Evolutionary conservation across 2,888 invertebrate species (phyloP).

Genomic region (Agonum fuliginosum): DNA sequence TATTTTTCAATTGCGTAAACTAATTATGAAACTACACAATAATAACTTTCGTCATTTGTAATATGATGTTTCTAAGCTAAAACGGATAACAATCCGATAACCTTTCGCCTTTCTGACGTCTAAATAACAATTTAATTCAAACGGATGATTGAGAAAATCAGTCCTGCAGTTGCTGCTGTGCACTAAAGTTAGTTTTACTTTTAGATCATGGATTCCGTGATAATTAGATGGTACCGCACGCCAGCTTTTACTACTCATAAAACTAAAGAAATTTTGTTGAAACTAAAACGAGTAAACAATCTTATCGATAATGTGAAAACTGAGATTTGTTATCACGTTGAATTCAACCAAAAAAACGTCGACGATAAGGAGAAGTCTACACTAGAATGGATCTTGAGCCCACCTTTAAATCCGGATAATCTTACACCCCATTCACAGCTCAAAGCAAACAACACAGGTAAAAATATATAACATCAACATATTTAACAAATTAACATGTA

Average conservation of each 20-base stretch:
- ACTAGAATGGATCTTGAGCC: slow-evolving; percentile 86
- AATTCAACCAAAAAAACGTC: slow-evolving; percentile 75
- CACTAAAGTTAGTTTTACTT: background rate
- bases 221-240: slow-evolving; percentile 78
- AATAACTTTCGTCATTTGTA: slow-evolving; percentile 48
- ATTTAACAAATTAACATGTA: slow-evolving; percentile 55
- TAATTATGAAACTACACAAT: background rate
- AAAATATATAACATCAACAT: background rate
- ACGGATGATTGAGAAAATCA: background rate
- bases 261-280: slow-evolving; percentile 76
- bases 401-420: slow-evolving; percentile 79
- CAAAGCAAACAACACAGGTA: slow-evolving; percentile 66
- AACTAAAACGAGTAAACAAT: slow-evolving; percentile 73
- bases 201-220: slow-evolving; percentile 71
- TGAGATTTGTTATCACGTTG: slow-evolving; percentile 89
- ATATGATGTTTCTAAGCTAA: slow-evolving; percentile 45
- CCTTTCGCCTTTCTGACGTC: slow-evolving; percentile 40
- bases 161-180: background rate
- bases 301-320: slow-evolving; percentile 77
- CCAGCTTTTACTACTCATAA: slow-evolving; percentile 79
- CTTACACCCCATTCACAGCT: slow-evolving; percentile 76
- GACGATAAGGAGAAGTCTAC: slow-evolving; percentile 78
- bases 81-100: slow-evolving; percentile 51
- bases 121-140: slow-evolving; percentile 15
- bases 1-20: slow-evolving; percentile 48